Conservation (phyloP, 2,888 invertebrate genomes). For the Agonopterix alstromeriana region DNA sequence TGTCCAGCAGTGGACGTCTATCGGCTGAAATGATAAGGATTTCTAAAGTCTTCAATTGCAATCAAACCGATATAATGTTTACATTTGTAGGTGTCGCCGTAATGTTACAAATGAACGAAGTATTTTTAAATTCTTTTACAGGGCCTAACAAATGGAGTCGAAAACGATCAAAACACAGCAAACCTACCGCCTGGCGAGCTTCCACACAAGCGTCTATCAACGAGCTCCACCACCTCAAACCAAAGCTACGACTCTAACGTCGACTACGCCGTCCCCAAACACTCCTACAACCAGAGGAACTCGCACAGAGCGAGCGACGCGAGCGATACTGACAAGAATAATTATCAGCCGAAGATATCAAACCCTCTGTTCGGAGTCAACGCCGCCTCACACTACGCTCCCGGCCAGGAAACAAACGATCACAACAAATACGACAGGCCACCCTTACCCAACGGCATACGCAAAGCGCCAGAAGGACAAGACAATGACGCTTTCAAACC, state of each 20-base stretch:
- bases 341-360: conserved; percentile 49
- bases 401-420: conserved; percentile 39
- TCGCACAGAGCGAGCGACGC: conserved; percentile 38
- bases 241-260: conserved; percentile 60
- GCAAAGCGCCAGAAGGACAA: conserved; percentile 88
- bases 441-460: conserved; percentile 66
- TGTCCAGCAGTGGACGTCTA: too few species aligned
- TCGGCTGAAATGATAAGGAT: too few species aligned
- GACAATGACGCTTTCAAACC: conserved; percentile 83
- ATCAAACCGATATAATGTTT: too few species aligned
- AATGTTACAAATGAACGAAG: background rate
- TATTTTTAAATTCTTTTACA: conserved; percentile 28
- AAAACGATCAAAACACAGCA: conserved; percentile 64
- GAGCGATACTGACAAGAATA: conserved; percentile 29
- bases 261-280: conserved; percentile 61
- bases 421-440: conserved; percentile 47
- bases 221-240: conserved; percentile 63
- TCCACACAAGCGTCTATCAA: conserved; percentile 61
- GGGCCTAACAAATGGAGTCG: conserved; percentile 69
- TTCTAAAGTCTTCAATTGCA: too few species aligned
- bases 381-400: conserved; percentile 67
- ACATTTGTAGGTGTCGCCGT: too few species aligned
- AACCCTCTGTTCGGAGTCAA: conserved; percentile 70
- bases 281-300: conserved; percentile 44
- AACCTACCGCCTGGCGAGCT: conserved; percentile 49